A percentile compares a stretch with the other conserved stretches of the same genome.
phyloP scores from a whole-genome alignment of 2,113 vertebrate genomes.

The Noturus placidus region DNA sequence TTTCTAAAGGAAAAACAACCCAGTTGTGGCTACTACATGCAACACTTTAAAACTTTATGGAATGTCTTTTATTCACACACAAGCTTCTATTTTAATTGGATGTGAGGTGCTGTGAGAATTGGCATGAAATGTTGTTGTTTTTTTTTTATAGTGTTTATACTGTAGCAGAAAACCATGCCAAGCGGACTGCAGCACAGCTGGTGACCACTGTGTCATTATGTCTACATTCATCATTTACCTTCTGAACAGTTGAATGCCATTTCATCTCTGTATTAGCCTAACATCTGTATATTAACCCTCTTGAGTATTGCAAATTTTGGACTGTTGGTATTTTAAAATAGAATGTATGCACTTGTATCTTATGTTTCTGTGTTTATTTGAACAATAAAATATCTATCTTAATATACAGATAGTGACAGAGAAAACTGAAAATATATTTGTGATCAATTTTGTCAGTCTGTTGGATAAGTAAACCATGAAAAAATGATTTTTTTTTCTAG shows the following conservation, averaged over 20 bases:
- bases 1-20: background rate
- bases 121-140: background rate
- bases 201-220: background rate
- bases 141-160: background rate
- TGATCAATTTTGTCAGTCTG: background rate
- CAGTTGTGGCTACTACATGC: background rate
- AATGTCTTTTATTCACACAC: background rate
- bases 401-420: background rate
- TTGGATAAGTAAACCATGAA: too few relatives aligned
- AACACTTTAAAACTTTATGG: background rate
- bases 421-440: background rate
- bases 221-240: background rate
- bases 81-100: background rate
- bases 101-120: background rate
- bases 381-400: background rate
- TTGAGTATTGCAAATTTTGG: background rate
- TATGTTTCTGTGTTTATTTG: background rate
- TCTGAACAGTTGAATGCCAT: background rate
- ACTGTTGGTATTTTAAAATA: background rate
- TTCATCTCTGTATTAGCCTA: background rate
- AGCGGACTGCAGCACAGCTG: conserved; percentile 3
- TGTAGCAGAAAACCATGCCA: background rate
- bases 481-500: background rate
- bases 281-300: background rate
- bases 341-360: background rate